phyloP scores from a whole-genome alignment of 2,888 invertebrate genomes.

The Lepeophtheirus nordmannii region DNA sequence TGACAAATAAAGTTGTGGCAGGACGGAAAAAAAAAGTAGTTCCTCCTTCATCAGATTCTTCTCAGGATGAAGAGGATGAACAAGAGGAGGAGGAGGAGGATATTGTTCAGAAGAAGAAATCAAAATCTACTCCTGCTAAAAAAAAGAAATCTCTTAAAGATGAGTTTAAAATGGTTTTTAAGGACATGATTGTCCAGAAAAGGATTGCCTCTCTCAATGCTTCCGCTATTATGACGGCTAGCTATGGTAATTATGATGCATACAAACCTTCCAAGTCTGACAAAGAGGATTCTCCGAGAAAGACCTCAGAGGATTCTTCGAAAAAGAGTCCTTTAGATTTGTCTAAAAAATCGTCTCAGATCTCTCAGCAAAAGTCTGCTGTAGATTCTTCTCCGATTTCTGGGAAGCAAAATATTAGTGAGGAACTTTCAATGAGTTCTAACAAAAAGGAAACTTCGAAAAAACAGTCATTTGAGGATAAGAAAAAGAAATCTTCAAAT shows the following conservation, averaged over 20 bases:
- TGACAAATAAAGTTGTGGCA: constrained; percentile 36
- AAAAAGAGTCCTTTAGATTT: no score
- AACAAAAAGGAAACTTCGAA: no score
- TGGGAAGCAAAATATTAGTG: no score
- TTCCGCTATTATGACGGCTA: constrained; percentile 72
- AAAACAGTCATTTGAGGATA: no score
- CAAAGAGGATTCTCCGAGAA: neutral
- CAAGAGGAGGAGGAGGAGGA: constrained; percentile 25
- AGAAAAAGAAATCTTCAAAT: no score
- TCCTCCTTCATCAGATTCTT: neutral
- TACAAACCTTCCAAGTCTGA: neutral
- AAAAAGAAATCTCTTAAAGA: constrained; percentile 34
- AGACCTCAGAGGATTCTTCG: no score
- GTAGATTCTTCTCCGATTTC: no score
- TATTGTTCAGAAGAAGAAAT: constrained; percentile 23
- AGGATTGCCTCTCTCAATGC: constrained; percentile 83
- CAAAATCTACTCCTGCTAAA: constrained; percentile 24
- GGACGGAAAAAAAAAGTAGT: neutral
- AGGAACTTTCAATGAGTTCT: no score
- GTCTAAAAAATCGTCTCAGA: no score
- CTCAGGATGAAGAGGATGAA: constrained; percentile 21
- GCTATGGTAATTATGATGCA: constrained; percentile 39
- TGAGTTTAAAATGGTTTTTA: constrained; percentile 58
- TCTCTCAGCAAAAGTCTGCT: constrained; percentile 4
- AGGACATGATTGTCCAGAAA: constrained; percentile 72